A percentile compares a stretch with the other conserved stretches of the same genome.
phyloP scores from a whole-genome alignment of 1,140 invertebrate genomes.

The Ips nitidus region DNA sequence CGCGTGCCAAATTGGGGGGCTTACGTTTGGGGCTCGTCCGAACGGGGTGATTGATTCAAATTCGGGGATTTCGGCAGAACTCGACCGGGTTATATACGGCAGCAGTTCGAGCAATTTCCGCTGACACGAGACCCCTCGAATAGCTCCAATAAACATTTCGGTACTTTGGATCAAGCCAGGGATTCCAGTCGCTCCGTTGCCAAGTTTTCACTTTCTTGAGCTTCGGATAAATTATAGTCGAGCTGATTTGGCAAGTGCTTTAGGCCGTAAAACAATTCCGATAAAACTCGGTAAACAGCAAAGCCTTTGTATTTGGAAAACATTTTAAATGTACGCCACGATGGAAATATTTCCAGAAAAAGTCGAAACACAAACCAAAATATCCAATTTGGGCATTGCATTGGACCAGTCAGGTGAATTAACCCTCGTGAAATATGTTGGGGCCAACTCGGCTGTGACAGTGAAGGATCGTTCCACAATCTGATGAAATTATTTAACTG shows the following conservation, averaged over 20 bases:
- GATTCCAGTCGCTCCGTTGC: slow-evolving; percentile 17
- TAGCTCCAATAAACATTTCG: slow-evolving; percentile 27
- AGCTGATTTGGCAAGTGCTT: not conserved
- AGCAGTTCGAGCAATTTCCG: slow-evolving; percentile 33
- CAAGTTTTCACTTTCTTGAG: slow-evolving; percentile 13
- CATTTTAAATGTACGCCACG: no score
- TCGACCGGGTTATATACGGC: slow-evolving; percentile 33
- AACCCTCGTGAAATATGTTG: slow-evolving; percentile 43
- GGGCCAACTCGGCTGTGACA: slow-evolving; percentile 35
- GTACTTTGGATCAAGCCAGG: slow-evolving; percentile 16
- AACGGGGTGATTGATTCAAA: slow-evolving; percentile 36
- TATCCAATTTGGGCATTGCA: slow-evolving; percentile 27
- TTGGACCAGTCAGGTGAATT: slow-evolving; percentile 43
- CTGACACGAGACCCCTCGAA: slow-evolving; percentile 35
- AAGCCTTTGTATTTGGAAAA: no score
- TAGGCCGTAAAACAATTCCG: not conserved
- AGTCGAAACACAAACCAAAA: no score
- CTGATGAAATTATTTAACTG: slow-evolving; percentile 44
- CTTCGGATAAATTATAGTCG: not conserved
- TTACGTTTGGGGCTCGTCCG: slow-evolving; percentile 13
- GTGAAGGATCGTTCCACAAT: slow-evolving; percentile 43
- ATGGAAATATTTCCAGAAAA: no score
- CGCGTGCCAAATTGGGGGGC: slow-evolving; percentile 28
- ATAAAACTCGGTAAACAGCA: no score
- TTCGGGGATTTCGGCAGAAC: slow-evolving; percentile 31